phyloP scores from a whole-genome alignment of 2,888 invertebrate genomes.

The Drosophila antonietae region DNA sequence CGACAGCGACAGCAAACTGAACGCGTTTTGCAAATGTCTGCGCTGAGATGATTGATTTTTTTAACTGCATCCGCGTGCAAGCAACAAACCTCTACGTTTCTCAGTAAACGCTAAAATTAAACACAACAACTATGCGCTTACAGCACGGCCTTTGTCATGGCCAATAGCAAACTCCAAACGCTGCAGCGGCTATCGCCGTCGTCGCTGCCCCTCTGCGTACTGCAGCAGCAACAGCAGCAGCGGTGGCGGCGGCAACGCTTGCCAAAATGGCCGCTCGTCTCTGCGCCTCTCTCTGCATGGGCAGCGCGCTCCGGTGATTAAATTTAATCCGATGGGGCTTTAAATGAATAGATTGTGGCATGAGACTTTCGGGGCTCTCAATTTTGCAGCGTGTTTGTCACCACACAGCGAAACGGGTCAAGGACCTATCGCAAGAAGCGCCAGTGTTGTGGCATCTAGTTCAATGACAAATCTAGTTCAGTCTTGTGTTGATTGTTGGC shows the following conservation, averaged over 20 bases:
- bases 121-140: slow-evolving; percentile 20
- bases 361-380: slow-evolving; percentile 27
- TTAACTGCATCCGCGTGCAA: slow-evolving; percentile 60
- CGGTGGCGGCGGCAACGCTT: slow-evolving; percentile 48
- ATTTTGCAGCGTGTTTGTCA: slow-evolving; percentile 22
- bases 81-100: slow-evolving; percentile 12
- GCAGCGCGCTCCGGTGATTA: slow-evolving; percentile 51
- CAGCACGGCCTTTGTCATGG: slow-evolving; percentile 44
- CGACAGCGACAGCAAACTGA: slow-evolving; percentile 18
- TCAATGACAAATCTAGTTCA: slow-evolving; percentile 8
- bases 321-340: slow-evolving; percentile 58
- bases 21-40: slow-evolving; percentile 76
- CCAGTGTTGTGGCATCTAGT: slow-evolving; percentile 20
- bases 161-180: slow-evolving; percentile 51
- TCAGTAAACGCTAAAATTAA: slow-evolving; percentile 43
- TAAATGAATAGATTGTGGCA: slow-evolving; percentile 50
- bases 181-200: slow-evolving; percentile 1
- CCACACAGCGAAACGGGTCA: slow-evolving; percentile 48
- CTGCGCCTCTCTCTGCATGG: slow-evolving; percentile 44
- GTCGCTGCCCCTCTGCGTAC: slow-evolving; percentile 20
- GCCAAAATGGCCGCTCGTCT: slow-evolving; percentile 83
- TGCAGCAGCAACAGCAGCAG: slow-evolving; percentile 24
- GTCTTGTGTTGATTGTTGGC: background rate
- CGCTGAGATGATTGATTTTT: slow-evolving; percentile 70
- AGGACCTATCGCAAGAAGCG: slow-evolving; percentile 45